phyloP scores from a whole-genome alignment of 2,797 vertebrate species.

The Salarias fasciatus region DNA sequence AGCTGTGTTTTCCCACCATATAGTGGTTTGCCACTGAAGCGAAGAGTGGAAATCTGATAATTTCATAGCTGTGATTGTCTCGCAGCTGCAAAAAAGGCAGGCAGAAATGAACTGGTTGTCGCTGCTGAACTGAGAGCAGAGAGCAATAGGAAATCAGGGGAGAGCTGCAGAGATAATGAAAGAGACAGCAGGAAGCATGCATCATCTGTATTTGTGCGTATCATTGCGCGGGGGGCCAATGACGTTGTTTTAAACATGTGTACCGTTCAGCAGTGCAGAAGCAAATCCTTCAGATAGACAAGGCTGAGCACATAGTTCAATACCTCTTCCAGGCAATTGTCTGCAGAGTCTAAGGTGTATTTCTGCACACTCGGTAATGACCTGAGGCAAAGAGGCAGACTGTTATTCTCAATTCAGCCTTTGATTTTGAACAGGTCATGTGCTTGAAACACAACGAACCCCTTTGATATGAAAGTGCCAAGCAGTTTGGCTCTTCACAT shows the following conservation, averaged over 20 bases:
- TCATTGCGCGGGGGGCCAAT: conserved; percentile 1
- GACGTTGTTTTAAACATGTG: conserved; percentile 3
- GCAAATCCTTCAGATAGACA: conserved; percentile 25
- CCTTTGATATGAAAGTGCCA: too few species aligned
- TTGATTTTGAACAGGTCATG: too few species aligned
- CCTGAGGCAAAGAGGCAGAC: too few species aligned
- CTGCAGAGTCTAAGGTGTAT: conserved; percentile 9
- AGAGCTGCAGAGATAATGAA: background rate
- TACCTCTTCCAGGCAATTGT: conserved; percentile 32
- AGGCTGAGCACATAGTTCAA: conserved; percentile 38
- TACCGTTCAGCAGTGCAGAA: background rate
- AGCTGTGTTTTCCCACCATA: conserved; percentile 49
- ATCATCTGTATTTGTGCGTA: background rate
- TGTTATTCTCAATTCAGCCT: too few species aligned
- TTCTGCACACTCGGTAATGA: conserved; percentile 6
- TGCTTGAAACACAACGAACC: too few species aligned
- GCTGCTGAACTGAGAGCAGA: conserved; percentile 18
- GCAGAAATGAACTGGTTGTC: conserved; percentile 21
- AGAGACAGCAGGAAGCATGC: conserved; percentile 1
- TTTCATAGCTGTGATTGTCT: conserved; percentile 52
- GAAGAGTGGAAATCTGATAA: conserved; percentile 50
- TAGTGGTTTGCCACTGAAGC: conserved; percentile 29
- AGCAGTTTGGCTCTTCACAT: too few species aligned
- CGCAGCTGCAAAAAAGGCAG: conserved; percentile 32
- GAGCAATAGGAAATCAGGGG: background rate